phyloP scores from a whole-genome alignment of 2,888 invertebrate genomes.

The Mythimna pallens region DNA sequence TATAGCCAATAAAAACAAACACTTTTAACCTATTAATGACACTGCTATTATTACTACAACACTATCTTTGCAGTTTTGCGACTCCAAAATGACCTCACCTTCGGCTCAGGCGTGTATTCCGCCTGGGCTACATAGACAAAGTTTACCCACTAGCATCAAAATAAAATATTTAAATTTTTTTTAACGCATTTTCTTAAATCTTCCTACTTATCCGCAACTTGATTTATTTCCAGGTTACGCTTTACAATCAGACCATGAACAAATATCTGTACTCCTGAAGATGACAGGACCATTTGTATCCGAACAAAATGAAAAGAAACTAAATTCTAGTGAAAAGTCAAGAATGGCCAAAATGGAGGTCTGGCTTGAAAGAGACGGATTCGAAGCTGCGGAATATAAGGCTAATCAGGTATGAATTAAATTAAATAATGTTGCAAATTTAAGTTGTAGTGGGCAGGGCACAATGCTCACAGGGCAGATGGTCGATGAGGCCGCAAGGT shows the following conservation, averaged over 20 bases:
- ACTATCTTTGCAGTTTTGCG: no score
- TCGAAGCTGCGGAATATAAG: neutral
- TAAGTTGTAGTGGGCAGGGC: no score
- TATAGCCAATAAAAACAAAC: no score
- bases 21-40: neutral
- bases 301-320: constrained; percentile 78
- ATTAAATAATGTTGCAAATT: no score
- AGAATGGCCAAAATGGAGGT: constrained; percentile 72
- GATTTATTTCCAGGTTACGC: constrained; percentile 71
- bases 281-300: constrained; percentile 83
- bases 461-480: no score
- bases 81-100: no score
- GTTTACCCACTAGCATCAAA: no score
- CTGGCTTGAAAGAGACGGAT: constrained; percentile 73
- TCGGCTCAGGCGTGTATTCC: no score
- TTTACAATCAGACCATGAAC: constrained; percentile 64
- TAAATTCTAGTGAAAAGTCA: constrained; percentile 71
- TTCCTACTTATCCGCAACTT: neutral
- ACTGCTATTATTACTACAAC: no score
- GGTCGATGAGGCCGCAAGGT: no score
- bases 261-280: constrained; percentile 72
- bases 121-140: no score
- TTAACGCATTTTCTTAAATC: neutral
- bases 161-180: no score
- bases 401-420: constrained; percentile 10